Percentiles rank a stretch among this genome's conserved stretches.
phyloP scores from a whole-genome alignment of 2,888 invertebrate species.

The Cheilosia soror region DNA sequence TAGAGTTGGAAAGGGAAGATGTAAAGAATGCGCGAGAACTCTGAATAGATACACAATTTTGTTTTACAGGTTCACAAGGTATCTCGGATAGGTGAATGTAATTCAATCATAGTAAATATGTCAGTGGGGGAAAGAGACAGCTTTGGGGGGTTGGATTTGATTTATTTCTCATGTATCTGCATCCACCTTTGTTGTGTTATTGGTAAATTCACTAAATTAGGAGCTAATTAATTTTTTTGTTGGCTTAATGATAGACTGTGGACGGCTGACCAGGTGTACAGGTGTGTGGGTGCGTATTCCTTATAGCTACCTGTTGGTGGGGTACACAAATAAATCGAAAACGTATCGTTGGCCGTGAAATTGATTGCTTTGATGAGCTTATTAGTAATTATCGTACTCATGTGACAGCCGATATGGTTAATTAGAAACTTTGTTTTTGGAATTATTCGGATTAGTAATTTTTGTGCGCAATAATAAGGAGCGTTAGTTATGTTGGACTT shows the following conservation, averaged over 20 bases:
- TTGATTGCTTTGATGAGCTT: too few relatives aligned
- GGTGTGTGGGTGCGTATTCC: not conserved
- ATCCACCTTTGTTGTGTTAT: constrained; percentile 53
- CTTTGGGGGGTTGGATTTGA: constrained; percentile 27
- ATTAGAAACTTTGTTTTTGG: too few relatives aligned
- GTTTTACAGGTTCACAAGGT: not conserved
- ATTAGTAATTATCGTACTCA: too few relatives aligned
- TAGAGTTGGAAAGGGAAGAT: constrained; percentile 8
- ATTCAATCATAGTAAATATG: not conserved
- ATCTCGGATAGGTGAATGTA: constrained; percentile 4
- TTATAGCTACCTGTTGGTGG: not conserved
- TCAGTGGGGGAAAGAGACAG: not conserved
- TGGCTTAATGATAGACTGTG: constrained; percentile 1
- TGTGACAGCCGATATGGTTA: too few relatives aligned
- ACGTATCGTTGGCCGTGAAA: not conserved
- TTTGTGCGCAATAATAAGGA: too few relatives aligned
- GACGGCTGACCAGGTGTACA: not conserved
- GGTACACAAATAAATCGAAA: not conserved
- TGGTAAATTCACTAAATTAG: constrained; percentile 39
- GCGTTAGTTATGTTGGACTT: too few relatives aligned
- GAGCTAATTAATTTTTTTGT: constrained; percentile 12
- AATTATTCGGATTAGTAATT: too few relatives aligned
- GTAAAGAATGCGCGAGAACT: not conserved
- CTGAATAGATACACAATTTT: not conserved
- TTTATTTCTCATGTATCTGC: constrained; percentile 15